These are phyloP conservation scores for Drosophila oshimai DNA, from an alignment of 1,140 invertebrate species.

Conservation along the genomic window DNA sequence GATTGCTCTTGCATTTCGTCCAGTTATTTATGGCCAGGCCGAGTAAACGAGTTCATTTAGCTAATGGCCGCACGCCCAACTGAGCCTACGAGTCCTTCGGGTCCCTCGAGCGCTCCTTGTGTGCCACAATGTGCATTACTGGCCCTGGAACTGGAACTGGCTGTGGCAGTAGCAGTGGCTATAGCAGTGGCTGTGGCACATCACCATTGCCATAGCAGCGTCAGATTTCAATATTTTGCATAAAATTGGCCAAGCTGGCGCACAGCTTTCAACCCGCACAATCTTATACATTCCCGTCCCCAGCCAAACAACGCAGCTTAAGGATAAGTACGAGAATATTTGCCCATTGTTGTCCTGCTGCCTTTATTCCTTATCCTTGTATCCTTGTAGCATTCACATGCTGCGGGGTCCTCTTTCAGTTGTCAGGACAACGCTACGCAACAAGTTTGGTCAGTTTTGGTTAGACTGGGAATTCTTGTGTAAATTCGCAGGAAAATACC, in stretches of 20 bases:
- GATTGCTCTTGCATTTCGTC: conserved; percentile 68
- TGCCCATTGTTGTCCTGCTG: conserved; percentile 25
- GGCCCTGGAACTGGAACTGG: background rate
- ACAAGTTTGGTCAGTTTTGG: conserved; percentile 16
- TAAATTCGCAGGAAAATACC: conserved; percentile 8
- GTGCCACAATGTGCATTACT: conserved; percentile 31
- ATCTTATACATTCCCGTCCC: conserved; percentile 8
- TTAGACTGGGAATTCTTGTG: conserved; percentile 4
- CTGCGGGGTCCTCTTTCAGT: background rate
- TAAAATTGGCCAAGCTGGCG: conserved; percentile 28
- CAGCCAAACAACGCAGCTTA: background rate
- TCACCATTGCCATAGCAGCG: conserved; percentile 15
- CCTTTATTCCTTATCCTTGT: conserved; percentile 15
- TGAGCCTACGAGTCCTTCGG: conserved; percentile 56
- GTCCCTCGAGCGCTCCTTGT: conserved; percentile 26
- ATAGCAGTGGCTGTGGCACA: background rate
- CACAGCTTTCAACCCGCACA: conserved; percentile 19
- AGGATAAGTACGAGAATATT: conserved; percentile 7
- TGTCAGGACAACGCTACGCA: conserved; percentile 11
- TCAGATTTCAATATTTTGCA: conserved; percentile 46
- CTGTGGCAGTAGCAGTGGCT: background rate
- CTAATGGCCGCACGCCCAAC: conserved; percentile 75
- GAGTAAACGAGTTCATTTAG: conserved; percentile 79
- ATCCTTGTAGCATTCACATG: conserved; percentile 27
- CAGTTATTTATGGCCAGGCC: conserved; percentile 70